A percentile compares a stretch with the other conserved stretches of the same genome.
Conservation (phyloP, 2,888 invertebrate genomes). For the Melolontha melolontha region DNA sequence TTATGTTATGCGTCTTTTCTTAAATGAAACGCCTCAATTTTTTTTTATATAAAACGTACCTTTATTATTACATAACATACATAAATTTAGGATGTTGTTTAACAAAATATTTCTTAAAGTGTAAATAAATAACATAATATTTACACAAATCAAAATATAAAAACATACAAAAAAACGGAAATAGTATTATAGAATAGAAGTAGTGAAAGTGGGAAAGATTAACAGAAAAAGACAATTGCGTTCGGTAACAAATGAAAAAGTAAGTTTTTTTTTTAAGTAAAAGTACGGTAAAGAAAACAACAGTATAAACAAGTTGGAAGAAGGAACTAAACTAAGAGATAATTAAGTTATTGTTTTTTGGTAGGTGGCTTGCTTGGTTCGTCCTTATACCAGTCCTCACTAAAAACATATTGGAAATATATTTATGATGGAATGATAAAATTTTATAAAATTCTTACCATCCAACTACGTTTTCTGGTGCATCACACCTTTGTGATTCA, state of each 20-base stretch:
- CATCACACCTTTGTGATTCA: slow-evolving; percentile 84
- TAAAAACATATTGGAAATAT: slow-evolving; percentile 61
- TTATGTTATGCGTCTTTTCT: slow-evolving; percentile 7
- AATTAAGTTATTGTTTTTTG: slow-evolving; percentile 50
- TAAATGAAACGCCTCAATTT: slow-evolving; percentile 37
- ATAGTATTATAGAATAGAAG: slow-evolving; percentile 1
- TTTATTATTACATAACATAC: slow-evolving; percentile 42
- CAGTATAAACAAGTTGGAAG: slow-evolving; percentile 5
- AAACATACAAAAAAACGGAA: slow-evolving; percentile 17
- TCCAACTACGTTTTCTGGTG: slow-evolving; percentile 90
- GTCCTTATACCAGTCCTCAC: slow-evolving; percentile 93
- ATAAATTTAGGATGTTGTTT: slow-evolving; percentile 39
- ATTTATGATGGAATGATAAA: slow-evolving; percentile 9
- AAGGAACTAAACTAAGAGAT: slow-evolving; percentile 46
- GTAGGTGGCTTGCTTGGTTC: slow-evolving; percentile 70
- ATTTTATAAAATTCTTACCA: slow-evolving; percentile 72
- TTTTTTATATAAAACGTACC: slow-evolving; percentile 38
- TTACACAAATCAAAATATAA: slow-evolving; percentile 43
- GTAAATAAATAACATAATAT: slow-evolving; percentile 42
- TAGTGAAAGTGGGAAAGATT: slow-evolving; percentile 8
- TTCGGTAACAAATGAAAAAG: slow-evolving; percentile 30
- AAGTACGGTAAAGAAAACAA: slow-evolving; percentile 18
- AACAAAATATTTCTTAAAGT: slow-evolving; percentile 29
- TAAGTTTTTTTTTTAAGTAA: slow-evolving; percentile 12
- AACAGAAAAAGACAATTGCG: background rate